Base-by-base conservation (phyloP, 2,113 vertebrate species). In the Paralichthys olivaceus region DNA sequence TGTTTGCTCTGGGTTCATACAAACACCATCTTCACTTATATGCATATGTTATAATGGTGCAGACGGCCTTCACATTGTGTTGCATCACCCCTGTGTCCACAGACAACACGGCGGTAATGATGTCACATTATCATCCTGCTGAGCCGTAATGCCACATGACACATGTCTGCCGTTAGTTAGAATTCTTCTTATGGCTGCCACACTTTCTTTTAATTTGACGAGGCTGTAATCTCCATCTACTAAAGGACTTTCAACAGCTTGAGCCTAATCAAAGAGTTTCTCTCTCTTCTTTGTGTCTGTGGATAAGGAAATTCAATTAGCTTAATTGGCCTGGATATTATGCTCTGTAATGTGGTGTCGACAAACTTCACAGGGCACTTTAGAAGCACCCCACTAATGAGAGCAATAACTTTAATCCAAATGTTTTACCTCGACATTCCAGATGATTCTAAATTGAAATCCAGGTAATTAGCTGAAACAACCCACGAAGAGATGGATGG, bases 241-340 rank as follows among this genome's bases (percentile, higher is more conserved):
- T 87, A 78, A 89, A 85, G 79, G 83, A 85, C 80, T 87, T 89
- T 60, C 69, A 92, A 85, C 90, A 93, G 89, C 84, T 90, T 82
- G 75, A 90, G 84, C 79, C 74, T 85, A 81, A 93, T 84, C 88
- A 92, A 90, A 93, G 85, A 84, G 70, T 77, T 87, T 80, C 86
- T 79, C 72, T 74, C 68, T 26, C 72, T n/a, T 78, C 75, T 85
- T 71, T 85, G 76, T 90, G 76, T 92, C 81, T 89, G 85, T 74
- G 87, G 88, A 92, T 87, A 90, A 92, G 87, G 85, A 92, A 90
- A 92, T 92, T 92, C 87, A 93, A 91, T 93, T 93, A 91, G 89
- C 85, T 85, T 93, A 94, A 92, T 90, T 94, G 91, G 91, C 81
- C 87, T 90, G 84, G 84, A 90, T 90, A 91, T 92, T 92, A 91